Conservation (phyloP, 2,797 vertebrate species). For the Microctenopoma stevenorrisi region DNA sequence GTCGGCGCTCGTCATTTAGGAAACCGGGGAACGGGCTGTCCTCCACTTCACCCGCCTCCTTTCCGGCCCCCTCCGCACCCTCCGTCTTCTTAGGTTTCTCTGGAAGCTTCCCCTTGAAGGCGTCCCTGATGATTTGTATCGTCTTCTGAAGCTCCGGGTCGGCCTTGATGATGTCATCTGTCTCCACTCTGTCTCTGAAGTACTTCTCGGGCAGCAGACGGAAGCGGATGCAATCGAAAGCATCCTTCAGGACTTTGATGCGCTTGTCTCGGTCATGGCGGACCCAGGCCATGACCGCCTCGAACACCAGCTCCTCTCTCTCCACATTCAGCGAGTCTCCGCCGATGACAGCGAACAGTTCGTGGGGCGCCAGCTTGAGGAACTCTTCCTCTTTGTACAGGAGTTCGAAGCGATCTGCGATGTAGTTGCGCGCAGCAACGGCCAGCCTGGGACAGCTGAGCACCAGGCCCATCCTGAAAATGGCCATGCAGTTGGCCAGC, state of each 20-base stretch:
- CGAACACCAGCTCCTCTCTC: conserved; percentile 94
- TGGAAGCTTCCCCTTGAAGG: conserved; percentile 94
- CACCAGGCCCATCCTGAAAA: conserved; percentile 94
- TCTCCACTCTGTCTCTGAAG: conserved; percentile 94
- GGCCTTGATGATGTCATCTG: conserved; percentile 91
- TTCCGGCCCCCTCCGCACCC: conserved; percentile 80
- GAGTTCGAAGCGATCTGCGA: conserved; percentile 92
- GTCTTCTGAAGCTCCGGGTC: conserved; percentile 93
- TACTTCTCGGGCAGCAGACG: conserved; percentile 95
- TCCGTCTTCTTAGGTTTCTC: conserved; percentile 83
- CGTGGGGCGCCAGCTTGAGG: conserved; percentile 92
- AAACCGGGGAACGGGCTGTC: conserved; percentile 91
- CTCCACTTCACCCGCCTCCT: conserved; percentile 80
- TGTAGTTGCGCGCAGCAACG: conserved; percentile 91
- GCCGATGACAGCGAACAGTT: conserved; percentile 93
- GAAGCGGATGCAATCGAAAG: conserved; percentile 96
- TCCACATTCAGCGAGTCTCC: conserved; percentile 93
- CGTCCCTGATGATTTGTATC: conserved; percentile 91
- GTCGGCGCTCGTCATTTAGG: conserved; percentile 92
- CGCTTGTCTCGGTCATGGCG: conserved; percentile 91
- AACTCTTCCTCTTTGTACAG: conserved; percentile 94
- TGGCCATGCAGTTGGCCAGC: conserved; percentile 91
- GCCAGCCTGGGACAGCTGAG: conserved; percentile 94
- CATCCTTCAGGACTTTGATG: conserved; percentile 89
- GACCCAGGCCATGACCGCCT: conserved; percentile 95